Percentiles rank a stretch among this genome's conserved stretches.
Conservation (phyloP, 2,113 vertebrate species). For the Gulo gulo region DNA sequence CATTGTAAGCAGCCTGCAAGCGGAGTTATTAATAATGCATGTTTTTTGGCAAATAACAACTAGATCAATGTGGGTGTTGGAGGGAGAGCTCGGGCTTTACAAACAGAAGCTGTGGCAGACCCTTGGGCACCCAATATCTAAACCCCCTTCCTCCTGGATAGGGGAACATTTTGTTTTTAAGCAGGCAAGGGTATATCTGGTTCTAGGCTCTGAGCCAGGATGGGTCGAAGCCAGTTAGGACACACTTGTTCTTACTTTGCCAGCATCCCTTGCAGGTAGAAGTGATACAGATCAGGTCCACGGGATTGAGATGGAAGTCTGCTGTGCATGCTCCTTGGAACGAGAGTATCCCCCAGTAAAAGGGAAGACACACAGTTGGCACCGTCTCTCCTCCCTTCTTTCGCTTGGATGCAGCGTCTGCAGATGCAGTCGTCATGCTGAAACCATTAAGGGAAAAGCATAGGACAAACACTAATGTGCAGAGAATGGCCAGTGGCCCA, state of each 20-base stretch:
- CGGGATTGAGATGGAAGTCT: not conserved
- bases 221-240: not conserved
- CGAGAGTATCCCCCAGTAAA: not conserved
- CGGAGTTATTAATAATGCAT: not conserved
- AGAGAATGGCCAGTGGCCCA: not conserved
- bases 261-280: conserved; percentile 5
- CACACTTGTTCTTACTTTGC: not conserved
- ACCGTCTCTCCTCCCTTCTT: not conserved
- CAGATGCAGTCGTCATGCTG: not conserved
- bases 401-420: not conserved
- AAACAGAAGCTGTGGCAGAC: not conserved
- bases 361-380: not conserved
- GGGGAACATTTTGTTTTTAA: not conserved
- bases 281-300: not conserved
- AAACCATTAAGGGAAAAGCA: not conserved
- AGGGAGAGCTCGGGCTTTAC: not conserved
- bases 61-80: not conserved
- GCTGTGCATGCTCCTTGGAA: not conserved
- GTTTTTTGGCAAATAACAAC: not conserved
- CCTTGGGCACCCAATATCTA: not conserved
- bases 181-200: accelerated
- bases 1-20: not conserved
- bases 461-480: not conserved
- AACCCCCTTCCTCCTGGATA: not conserved
- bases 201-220: not conserved